Base-by-base conservation (phyloP, 2,888 invertebrate genomes). In the Pyrochroa serraticornis region DNA sequence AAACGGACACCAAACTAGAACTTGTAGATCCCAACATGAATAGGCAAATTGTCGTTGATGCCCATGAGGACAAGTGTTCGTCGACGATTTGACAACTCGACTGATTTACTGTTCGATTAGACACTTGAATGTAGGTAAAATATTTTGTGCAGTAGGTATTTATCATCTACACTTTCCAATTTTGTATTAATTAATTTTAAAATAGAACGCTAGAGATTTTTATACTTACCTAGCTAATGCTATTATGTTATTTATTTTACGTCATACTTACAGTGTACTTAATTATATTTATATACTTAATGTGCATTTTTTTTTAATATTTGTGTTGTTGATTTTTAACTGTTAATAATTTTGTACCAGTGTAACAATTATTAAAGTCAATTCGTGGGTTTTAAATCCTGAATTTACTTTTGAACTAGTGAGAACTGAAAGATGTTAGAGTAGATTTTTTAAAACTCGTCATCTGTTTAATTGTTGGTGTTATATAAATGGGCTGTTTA, bases 21-120 rank as follows among this genome's bases (percentile, higher is more conserved):
- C 64, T 68, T 35, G 22, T 22, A 22, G 76, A 75, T 58, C 63
- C 71, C 45, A 75, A 75, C 59, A 75, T 72, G 71, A 78, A 75
- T 55, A 70, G 71, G 60, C 67, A 67, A 63, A 62, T 54, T 36
- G 45, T 65, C 42, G n/a, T 62, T 49, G 67, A 70, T 57, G 63
- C 65, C 50, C 42, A 57, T 8, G 41, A 57, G 31, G 51, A 52
- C 45, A 60, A 50, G 50, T 47, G 49, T 37, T 54, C 55, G 43
- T 53, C 63, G 50, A 61, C 65, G 51, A 63, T 67, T 58, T 69
- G 67, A 69, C 60, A 58, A 54, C 47, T 47, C 57, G 64, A 63
- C 60, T 60, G 62, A 60, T 48, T 39, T 42, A 45, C 14, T 59
- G 22, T 22, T 22, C 5, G 22, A 56, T 44, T 10, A 44, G 39